Percentiles rank a stretch among this genome's conserved stretches.
Conservation (phyloP, 1,140 invertebrate genomes). For the Anoplolepis gracilipes region DNA sequence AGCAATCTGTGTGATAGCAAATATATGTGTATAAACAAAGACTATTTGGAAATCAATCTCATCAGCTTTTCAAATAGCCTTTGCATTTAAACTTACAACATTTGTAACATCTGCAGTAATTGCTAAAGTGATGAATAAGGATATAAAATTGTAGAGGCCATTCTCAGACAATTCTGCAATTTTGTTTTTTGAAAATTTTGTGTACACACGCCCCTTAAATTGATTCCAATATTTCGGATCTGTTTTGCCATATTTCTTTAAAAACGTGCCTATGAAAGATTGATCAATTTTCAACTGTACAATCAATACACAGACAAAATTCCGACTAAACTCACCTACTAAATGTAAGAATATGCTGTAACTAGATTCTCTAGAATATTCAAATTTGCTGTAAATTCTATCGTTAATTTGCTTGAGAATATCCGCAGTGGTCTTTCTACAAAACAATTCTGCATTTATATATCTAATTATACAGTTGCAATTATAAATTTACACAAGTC, state of each 20-base stretch:
- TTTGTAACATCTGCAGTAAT: slow-evolving; percentile 82
- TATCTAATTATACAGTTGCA: neutral
- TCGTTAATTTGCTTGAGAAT: slow-evolving; percentile 83
- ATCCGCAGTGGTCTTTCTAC: slow-evolving; percentile 81
- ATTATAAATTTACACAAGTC: slow-evolving; percentile 43
- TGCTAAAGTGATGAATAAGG: slow-evolving; percentile 84
- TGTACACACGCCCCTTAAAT: slow-evolving; percentile 85
- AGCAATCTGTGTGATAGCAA: too few relatives aligned
- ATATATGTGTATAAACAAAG: too few relatives aligned
- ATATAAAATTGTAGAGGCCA: slow-evolving; percentile 84
- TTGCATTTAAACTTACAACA: slow-evolving; percentile 81
- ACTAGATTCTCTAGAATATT: slow-evolving; percentile 81
- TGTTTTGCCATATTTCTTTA: slow-evolving; percentile 76
- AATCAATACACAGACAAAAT: neutral
- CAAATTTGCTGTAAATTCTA: slow-evolving; percentile 75
- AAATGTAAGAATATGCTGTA: slow-evolving; percentile 84
- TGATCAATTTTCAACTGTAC: neutral
- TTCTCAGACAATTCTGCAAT: slow-evolving; percentile 81
- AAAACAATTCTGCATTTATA: slow-evolving; percentile 49
- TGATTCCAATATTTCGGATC: slow-evolving; percentile 85
- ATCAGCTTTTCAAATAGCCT: too few relatives aligned
- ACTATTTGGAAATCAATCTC: too few relatives aligned
- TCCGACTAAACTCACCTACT: slow-evolving; percentile 76
- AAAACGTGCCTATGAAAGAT: slow-evolving; percentile 79
- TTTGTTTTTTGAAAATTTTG: slow-evolving; percentile 84